Base-by-base conservation (phyloP, 2,888 invertebrate genomes). In the Stenotaenia linearis region DNA sequence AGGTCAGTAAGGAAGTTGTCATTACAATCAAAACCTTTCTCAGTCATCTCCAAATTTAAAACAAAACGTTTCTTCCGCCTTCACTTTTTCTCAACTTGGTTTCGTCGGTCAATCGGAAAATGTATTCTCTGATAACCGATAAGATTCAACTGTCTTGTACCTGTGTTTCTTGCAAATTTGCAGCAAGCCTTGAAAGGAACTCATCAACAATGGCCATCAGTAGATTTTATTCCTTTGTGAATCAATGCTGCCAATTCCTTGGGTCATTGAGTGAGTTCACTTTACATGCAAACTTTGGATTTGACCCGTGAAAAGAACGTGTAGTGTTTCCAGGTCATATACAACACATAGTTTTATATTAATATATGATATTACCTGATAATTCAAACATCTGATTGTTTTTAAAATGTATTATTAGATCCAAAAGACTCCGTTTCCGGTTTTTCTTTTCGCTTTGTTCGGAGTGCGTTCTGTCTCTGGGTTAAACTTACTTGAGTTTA, bases 1-100 rank as follows among this genome's bases (percentile, higher is more conserved):
- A 28, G 69, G 69, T 69, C 69, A 69, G 25, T 69, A 28, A 69
- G 69, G 69, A 69, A 69, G 69, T 69, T 69, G 69, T 69, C 69
- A 23, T 69, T 69, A 69, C 69, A 69, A 28, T 69, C 25, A n/a
- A 69, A 28, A 25, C 50, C 50, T 69, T 69, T 69, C 69, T 28
- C 69, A 3, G 25, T 69, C 28, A 69, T 69, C 10, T 69, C 9
- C 69, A 18, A 18, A 21, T 21, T 21, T 21, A 12, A 21, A 56
- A 7, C n/a, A 25, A 28, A 45, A 50, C 50, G 21, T 15, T 50
- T 50, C 50, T 50, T 50, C 50, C 50, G 50, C 18, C 50, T 50
- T 50, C 50, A n/a, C 50, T 50, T 69, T n/a, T 69, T 69, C 56
- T 12, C 21, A 1, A 21, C 23, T 56, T 21, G 21, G 21, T 56